Conservation (phyloP, 2,888 invertebrate genomes). For the Aphrophora alni region DNA sequence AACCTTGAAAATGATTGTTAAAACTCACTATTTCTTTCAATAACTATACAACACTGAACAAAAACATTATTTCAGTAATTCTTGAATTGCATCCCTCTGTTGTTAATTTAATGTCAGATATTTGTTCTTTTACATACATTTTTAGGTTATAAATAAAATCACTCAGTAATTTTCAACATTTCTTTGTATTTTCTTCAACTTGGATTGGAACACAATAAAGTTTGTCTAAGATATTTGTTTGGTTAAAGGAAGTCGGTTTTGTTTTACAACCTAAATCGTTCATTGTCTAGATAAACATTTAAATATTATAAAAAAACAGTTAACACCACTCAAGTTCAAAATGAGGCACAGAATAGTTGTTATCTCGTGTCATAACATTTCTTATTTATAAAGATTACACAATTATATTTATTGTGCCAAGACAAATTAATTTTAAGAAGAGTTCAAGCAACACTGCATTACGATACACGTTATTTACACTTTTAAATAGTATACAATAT, state of each 20-base stretch:
- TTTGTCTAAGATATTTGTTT: neutral
- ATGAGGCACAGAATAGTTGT: neutral
- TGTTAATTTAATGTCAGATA: no score
- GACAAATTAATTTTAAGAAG: neutral
- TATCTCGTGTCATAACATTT: neutral
- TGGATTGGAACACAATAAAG: neutral
- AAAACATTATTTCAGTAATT: no score
- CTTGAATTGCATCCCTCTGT: no score
- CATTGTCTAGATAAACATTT: neutral
- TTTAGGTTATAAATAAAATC: neutral
- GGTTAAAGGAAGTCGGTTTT: neutral
- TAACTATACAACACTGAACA: no score
- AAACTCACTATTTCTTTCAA: no score
- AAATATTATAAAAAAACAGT: constrained; percentile 1
- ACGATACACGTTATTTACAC: neutral
- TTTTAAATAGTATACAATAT: neutral
- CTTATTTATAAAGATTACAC: neutral
- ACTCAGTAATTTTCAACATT: neutral
- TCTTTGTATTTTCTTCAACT: neutral
- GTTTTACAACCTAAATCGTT: neutral
- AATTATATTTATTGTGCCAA: neutral
- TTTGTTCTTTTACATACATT: no score
- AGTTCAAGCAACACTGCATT: neutral
- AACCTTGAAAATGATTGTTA: no score
- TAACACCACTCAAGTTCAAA: neutral